Conservation (phyloP, 1,140 invertebrate genomes). For the Gryllus bimaculatus region DNA sequence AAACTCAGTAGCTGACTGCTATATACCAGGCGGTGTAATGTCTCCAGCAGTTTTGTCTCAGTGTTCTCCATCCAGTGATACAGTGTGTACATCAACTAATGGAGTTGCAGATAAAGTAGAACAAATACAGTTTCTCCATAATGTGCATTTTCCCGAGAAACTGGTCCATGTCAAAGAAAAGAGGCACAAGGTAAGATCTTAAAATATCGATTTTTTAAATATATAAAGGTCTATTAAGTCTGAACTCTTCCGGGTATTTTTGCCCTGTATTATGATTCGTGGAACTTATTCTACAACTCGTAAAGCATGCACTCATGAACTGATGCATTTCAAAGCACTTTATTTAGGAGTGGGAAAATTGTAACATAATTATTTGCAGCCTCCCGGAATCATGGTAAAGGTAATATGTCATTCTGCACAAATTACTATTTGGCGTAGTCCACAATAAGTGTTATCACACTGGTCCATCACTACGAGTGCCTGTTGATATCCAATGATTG, state of each 20-base stretch:
- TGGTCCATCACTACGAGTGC: too few relatives aligned
- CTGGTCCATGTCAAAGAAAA: constrained; percentile 21
- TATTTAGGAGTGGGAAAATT: neutral
- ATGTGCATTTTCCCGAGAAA: constrained; percentile 41
- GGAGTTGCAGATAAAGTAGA: constrained; percentile 26
- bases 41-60: constrained; percentile 8
- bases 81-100: neutral
- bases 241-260: too few relatives aligned
- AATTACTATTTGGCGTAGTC: too few relatives aligned
- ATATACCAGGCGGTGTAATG: constrained; percentile 13
- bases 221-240: too few relatives aligned
- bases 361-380: too few relatives aligned
- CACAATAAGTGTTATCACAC: too few relatives aligned
- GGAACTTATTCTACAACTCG: neutral
- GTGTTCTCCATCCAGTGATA: too few relatives aligned
- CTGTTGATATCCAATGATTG: too few relatives aligned
- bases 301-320: neutral
- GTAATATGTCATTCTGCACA: too few relatives aligned
- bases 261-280: neutral
- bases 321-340: neutral
- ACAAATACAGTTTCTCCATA: constrained; percentile 43
- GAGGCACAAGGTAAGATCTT: neutral
- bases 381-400: too few relatives aligned
- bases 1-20: neutral
- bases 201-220: neutral